Evolutionary conservation across 2,797 vertebrate genomes (phyloP).

Genomic region (Pterois miles): DNA sequence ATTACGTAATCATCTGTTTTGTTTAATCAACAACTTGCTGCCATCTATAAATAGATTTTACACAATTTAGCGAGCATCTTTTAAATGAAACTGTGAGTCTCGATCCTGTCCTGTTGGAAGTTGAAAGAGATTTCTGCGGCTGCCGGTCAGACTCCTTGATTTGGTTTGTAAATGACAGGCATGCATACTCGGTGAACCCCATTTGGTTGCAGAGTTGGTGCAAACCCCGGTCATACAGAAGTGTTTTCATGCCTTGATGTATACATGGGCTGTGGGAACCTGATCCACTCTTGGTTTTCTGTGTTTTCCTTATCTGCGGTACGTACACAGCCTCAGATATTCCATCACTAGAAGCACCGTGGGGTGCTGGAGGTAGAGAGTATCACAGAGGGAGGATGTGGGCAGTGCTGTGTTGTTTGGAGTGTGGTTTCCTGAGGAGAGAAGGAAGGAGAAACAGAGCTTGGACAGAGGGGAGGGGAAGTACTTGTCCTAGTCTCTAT

Average conservation of each 20-base stretch:
- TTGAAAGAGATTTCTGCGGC: conserved; percentile 1
- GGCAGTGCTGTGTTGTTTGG: conserved; percentile 67
- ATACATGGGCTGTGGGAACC: conserved; percentile 27
- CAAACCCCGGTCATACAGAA: conserved; percentile 37
- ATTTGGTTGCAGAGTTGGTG: conserved; percentile 47
- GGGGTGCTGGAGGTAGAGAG: conserved; percentile 40
- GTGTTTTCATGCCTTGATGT: conserved; percentile 27
- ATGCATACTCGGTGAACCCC: conserved; percentile 27
- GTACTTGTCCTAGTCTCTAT: conserved; percentile 53
- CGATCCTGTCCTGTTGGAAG: background rate
- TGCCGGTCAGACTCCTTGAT: conserved; percentile 49
- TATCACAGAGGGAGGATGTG: conserved; percentile 63
- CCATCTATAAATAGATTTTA: conserved; percentile 7
- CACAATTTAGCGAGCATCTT: background rate
- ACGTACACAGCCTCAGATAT: conserved; percentile 37
- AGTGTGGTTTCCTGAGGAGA: conserved; percentile 76
- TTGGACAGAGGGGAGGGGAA: conserved; percentile 40
- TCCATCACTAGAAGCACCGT: conserved; percentile 12
- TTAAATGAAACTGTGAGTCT: conserved; percentile 22
- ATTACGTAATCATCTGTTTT: conserved; percentile 41
- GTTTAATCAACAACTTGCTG: conserved; percentile 29
- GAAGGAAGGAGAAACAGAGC: conserved; percentile 46
- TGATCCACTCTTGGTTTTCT: conserved; percentile 28
- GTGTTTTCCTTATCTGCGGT: conserved; percentile 51
- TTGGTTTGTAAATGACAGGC: conserved; percentile 62